These are phyloP conservation scores for Glaucidium brasilianum DNA, from an alignment of 2,113 vertebrate genomes.

Conservation along the genomic window DNA sequence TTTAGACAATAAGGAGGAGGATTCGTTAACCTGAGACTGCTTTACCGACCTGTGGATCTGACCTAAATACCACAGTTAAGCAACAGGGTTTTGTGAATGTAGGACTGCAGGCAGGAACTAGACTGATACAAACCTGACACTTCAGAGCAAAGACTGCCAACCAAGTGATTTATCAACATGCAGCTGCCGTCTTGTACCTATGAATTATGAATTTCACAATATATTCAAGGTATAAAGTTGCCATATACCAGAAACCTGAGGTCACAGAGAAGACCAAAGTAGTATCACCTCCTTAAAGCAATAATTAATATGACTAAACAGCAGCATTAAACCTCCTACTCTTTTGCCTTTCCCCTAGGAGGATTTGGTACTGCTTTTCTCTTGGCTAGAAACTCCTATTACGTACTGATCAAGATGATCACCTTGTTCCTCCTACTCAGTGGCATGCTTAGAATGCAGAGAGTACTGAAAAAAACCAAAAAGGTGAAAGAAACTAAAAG, in stretches of 20 bases:
- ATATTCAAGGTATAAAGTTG: background rate
- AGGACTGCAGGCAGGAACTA: background rate
- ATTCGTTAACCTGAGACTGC: background rate
- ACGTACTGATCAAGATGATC: background rate
- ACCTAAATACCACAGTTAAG: constrained; percentile 12
- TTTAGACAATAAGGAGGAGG: background rate
- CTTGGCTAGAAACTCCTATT: background rate
- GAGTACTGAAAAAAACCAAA: background rate
- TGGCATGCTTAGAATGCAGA: background rate
- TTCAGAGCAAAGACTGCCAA: too few relatives aligned
- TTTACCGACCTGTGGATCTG: background rate
- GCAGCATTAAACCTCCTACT: background rate
- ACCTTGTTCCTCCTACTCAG: background rate
- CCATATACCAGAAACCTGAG: background rate
- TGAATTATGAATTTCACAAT: background rate
- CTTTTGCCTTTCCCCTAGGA: background rate
- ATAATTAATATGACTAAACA: background rate
- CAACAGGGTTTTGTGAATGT: background rate
- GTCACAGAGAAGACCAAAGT: background rate
- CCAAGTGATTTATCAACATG: background rate
- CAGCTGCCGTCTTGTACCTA: background rate
- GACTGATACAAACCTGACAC: background rate
- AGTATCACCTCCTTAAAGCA: background rate
- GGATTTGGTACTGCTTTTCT: background rate
- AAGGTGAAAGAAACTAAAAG: background rate